These are phyloP conservation scores for Temnopleurus reevesii DNA, from an alignment of 53 echinoderm and acorn worm species.

Conservation along the genomic window DNA sequence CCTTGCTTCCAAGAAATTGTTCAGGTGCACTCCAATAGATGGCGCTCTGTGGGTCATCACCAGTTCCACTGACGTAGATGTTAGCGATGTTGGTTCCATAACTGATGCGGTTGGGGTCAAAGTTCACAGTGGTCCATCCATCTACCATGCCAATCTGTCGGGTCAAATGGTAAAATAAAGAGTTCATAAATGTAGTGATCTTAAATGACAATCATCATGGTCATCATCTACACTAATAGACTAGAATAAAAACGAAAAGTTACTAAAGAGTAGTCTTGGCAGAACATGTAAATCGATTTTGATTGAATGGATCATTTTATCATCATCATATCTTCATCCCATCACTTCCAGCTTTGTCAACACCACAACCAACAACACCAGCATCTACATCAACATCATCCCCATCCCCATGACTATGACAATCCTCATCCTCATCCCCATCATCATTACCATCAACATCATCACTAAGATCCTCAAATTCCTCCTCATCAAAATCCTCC, in stretches of 20 bases:
- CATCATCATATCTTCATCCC: not conserved
- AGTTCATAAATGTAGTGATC: too few species aligned
- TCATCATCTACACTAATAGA: too few species aligned
- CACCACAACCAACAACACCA: too few species aligned
- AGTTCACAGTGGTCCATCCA: slow-evolving; percentile 77
- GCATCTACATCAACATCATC: not conserved
- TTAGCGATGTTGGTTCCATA: slow-evolving; percentile 57
- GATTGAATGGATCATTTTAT: not conserved
- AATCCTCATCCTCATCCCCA: not conserved
- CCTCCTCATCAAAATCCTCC: not conserved
- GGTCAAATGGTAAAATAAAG: too few species aligned
- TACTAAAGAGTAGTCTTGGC: too few species aligned
- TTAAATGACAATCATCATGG: too few species aligned
- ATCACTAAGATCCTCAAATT: not conserved
- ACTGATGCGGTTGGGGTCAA: slow-evolving; percentile 47
- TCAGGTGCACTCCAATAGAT: slow-evolving; percentile 87
- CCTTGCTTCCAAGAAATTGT: slow-evolving; percentile 77
- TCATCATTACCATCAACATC: not conserved
- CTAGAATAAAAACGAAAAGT: too few species aligned
- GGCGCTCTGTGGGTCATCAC: slow-evolving; percentile 70
- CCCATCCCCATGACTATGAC: too few species aligned
- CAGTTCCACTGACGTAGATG: slow-evolving; percentile 65
- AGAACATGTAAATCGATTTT: too few species aligned
- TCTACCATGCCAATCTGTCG: slow-evolving; percentile 69
- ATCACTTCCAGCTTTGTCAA: too few species aligned